Evolutionary conservation across 2,888 invertebrate genomes (phyloP), one percentile per base, ranked within the genome.

Genomic region (Dasypolia templi): DNA sequence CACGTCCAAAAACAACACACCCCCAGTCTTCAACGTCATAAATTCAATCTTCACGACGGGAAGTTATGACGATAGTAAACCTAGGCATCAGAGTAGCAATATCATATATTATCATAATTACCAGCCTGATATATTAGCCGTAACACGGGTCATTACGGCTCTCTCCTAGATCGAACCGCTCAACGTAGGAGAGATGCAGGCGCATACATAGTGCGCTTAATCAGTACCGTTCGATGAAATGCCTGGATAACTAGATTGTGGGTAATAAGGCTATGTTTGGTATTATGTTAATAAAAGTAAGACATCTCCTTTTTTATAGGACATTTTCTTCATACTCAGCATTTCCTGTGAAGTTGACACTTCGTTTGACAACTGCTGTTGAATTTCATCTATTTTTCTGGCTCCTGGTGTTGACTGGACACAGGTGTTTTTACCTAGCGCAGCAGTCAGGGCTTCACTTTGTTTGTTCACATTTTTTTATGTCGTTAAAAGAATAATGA

Each of bases 71-170:
- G 39, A 32, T 53, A 26, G n/a, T 72, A 69, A 65, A 42, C 26
- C n/a, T 58, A 64, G 14, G n/a, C 55, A 72, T 81, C 61, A 53
- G n/a, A 46, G 58, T 29, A 55, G 63, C 58, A 64, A 77, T 72
- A 61, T 62, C 79, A 79, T 66, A 55, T 70, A 83, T 76, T 79
- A 83, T 35, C 66, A 58, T 86, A 86, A 83, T 86, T 70, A 77
- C 68, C 42, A 39, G 44, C 39, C 70, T 56, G 62, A 75, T 71
- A 78, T 74, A 80, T 85, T 79, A 81, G 81, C 65, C 26, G 35
- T 63, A 70, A 77, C 71, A 72, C 35, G 53, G n/a, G 49, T 68
- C 70, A 67, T 86, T 81, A 77, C 55, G 42, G 73, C 81, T 86
- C 79, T 83, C 83, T 83, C 78, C 65, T 29, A 70, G 26, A 62